Evolutionary conservation across 37 sponge, comb jelly and placozoan genomes (phyloP).

Genomic region (Bolinopsis microptera): DNA sequence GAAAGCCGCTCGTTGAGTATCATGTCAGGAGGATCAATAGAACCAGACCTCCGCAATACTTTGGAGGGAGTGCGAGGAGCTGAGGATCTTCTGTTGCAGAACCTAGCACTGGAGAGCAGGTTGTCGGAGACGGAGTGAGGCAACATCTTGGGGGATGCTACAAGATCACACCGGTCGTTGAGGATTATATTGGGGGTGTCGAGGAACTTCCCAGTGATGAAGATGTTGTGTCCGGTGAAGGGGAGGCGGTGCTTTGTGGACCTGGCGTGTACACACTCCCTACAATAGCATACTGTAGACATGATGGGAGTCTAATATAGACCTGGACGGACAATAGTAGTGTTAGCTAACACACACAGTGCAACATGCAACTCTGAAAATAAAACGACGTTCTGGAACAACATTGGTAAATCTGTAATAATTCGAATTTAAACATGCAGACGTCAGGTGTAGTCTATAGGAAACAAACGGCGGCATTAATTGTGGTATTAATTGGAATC

Average conservation of each 20-base stretch:
- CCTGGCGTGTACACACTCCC: background rate
- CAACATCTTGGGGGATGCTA: background rate
- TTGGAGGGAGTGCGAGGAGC: no score
- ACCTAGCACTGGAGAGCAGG: no score
- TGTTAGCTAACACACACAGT: background rate
- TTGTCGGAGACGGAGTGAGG: background rate
- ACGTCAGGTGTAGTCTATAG: background rate
- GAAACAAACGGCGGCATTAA: background rate
- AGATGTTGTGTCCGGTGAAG: background rate
- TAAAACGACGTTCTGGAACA: background rate
- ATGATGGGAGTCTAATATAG: background rate
- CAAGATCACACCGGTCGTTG: background rate
- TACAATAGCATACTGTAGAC: background rate
- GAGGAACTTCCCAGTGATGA: background rate
- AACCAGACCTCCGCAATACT: no score
- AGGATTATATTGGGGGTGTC: background rate
- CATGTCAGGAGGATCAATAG: no score
- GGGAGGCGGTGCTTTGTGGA: background rate
- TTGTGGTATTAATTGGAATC: no score
- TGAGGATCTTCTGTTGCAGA: no score
- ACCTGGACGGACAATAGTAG: no score
- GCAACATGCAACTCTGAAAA: background rate
- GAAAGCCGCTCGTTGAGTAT: background rate
- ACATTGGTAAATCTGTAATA: background rate
- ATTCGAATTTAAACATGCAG: background rate